Percentiles rank a stretch among this genome's conserved stretches.
Conservation (phyloP, 2,113 vertebrate species). For the Delphinus delphis region DNA sequence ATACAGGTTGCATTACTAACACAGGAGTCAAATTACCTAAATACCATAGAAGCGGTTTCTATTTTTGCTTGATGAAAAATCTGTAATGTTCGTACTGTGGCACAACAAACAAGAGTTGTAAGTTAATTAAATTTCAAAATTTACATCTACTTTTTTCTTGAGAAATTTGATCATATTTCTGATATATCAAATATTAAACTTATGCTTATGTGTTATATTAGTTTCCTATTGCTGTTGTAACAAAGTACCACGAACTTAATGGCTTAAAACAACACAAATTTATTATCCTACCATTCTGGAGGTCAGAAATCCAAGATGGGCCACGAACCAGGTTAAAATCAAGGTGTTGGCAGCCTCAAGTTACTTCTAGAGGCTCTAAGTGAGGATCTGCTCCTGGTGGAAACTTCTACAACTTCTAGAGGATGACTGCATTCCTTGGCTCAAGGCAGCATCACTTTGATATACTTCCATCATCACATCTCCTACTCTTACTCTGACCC, state of each 20-base stretch:
- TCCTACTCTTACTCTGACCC: neutral
- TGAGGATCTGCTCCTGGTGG: rapidly evolving
- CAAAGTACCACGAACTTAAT: neutral
- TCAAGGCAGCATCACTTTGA: neutral
- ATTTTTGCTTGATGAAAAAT: neutral
- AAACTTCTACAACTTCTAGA: neutral
- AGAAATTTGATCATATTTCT: neutral
- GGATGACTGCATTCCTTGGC: neutral
- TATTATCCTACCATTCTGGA: neutral
- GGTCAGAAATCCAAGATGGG: neutral
- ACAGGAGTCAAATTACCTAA: neutral
- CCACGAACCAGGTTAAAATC: neutral
- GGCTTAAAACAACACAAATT: neutral
- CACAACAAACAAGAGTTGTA: neutral
- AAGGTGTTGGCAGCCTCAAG: neutral
- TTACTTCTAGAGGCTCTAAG: neutral
- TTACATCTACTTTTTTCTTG: neutral
- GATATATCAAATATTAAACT: neutral
- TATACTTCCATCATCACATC: neutral
- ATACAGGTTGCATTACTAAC: neutral
- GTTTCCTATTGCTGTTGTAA: neutral
- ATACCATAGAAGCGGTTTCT: neutral
- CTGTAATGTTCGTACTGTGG: neutral
- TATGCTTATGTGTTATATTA: neutral
- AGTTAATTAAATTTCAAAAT: neutral